phyloP scores from a whole-genome alignment of 1,140 invertebrate species.

The Listronotus bonariensis region DNA sequence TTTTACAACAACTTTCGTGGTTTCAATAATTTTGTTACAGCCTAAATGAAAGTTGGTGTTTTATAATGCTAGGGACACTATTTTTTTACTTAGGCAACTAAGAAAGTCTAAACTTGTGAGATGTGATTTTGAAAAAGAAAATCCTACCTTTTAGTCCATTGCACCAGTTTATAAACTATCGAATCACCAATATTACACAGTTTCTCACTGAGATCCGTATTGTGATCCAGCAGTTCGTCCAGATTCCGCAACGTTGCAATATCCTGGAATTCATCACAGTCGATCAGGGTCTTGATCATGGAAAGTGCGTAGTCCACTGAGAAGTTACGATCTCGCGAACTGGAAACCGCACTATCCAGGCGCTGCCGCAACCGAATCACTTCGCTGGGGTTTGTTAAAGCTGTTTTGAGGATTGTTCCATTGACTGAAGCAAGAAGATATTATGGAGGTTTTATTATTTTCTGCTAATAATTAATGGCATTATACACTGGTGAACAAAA shows the following conservation, averaged over 20 bases:
- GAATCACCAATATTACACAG: slow-evolving; percentile 94
- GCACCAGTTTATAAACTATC: slow-evolving; percentile 95
- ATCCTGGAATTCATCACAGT: slow-evolving; percentile 94
- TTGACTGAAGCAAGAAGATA: slow-evolving; percentile 62
- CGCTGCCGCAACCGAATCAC: slow-evolving; percentile 84
- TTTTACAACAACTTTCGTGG: too few species aligned
- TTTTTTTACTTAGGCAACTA: too few species aligned
- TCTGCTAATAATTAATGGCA: too few species aligned
- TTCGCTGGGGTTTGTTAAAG: slow-evolving; percentile 91
- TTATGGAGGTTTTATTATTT: background rate
- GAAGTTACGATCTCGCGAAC: slow-evolving; percentile 80
- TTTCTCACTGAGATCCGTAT: slow-evolving; percentile 88
- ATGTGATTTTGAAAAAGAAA: too few species aligned
- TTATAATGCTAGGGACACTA: too few species aligned
- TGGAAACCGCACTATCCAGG: slow-evolving; percentile 83
- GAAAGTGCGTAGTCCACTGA: slow-evolving; percentile 78
- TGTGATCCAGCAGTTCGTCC: slow-evolving; percentile 87
- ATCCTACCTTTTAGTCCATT: slow-evolving; percentile 89
- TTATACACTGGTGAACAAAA: too few species aligned
- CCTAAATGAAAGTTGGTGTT: too few species aligned
- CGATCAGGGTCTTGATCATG: slow-evolving; percentile 89
- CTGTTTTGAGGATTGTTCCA: slow-evolving; percentile 91
- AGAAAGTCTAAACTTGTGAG: too few species aligned
- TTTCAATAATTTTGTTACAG: too few species aligned
- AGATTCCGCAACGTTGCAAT: slow-evolving; percentile 89